Evolutionary conservation across 2,888 invertebrate genomes (phyloP).

Genomic region (Idaea dimidiata): DNA sequence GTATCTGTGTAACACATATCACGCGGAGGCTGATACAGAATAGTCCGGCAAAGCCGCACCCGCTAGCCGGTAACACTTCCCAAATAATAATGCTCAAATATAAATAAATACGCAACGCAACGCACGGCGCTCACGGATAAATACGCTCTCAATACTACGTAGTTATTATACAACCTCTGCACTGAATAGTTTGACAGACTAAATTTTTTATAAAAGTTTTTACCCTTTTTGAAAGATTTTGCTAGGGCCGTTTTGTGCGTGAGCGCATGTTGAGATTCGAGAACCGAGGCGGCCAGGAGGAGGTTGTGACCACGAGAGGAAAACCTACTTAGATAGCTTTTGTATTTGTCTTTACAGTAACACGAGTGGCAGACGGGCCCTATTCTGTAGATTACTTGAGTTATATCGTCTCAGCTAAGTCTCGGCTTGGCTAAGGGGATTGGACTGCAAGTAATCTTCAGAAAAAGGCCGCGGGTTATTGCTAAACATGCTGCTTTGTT

Average conservation of each 20-base stretch:
- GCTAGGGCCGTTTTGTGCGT: slow-evolving; percentile 57
- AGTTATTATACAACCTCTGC: slow-evolving; percentile 28
- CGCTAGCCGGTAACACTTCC: slow-evolving; percentile 32
- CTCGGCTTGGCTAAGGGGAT: no score
- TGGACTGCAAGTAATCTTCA: slow-evolving; percentile 28
- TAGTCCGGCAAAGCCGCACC: slow-evolving; percentile 49
- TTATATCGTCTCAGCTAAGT: slow-evolving; percentile 9
- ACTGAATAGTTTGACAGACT: slow-evolving; percentile 54
- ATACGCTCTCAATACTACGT: slow-evolving; percentile 15
- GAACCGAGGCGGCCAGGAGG: slow-evolving; percentile 12
- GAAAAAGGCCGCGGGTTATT: slow-evolving; percentile 12
- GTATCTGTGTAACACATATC: slow-evolving; percentile 77
- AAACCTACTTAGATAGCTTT: slow-evolving; percentile 55
- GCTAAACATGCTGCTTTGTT: slow-evolving; percentile 52
- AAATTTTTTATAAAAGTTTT: slow-evolving; percentile 66
- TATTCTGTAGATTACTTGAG: not conserved
- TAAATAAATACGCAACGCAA: slow-evolving; percentile 36
- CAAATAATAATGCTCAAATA: slow-evolving; percentile 49
- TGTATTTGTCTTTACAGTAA: slow-evolving; percentile 41
- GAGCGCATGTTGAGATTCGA: slow-evolving; percentile 41
- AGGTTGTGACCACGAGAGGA: slow-evolving; percentile 12
- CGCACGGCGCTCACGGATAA: slow-evolving; percentile 48
- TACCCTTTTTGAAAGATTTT: slow-evolving; percentile 68
- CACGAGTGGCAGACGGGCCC: slow-evolving; percentile 17
- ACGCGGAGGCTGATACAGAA: slow-evolving; percentile 62